These are phyloP conservation scores for Heteropelma amictum DNA, from an alignment of 2,888 invertebrate species.

Conservation along the genomic window DNA sequence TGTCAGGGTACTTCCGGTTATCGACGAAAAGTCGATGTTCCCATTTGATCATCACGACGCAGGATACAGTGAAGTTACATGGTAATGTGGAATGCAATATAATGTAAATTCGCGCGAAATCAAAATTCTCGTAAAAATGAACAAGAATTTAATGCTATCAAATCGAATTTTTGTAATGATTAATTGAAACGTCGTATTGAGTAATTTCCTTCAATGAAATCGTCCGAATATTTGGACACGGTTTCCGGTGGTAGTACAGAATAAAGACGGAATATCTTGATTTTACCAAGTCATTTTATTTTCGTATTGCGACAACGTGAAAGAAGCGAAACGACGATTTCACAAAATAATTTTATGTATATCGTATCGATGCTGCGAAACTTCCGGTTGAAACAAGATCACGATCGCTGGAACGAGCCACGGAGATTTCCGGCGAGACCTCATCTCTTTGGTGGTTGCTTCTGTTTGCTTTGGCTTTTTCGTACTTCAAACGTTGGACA, in stretches of 20 bases:
- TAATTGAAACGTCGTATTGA: background rate
- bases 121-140: too few relatives aligned
- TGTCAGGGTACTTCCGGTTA: background rate
- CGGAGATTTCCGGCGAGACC: conserved; percentile 50
- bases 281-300: conserved; percentile 8
- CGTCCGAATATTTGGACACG: background rate
- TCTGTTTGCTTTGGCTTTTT: conserved; percentile 5
- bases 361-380: conserved; percentile 52
- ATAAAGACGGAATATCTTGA: background rate
- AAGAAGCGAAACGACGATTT: conserved; percentile 45
- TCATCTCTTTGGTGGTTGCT: conserved; percentile 1
- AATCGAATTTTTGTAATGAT: too few relatives aligned
- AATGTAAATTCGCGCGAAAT: too few relatives aligned
- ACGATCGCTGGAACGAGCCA: conserved; percentile 48
- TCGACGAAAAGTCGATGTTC: background rate
- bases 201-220: background rate
- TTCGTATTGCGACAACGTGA: conserved; percentile 20
- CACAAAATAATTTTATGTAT: conserved; percentile 42
- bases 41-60: too few relatives aligned
- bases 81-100: too few relatives aligned
- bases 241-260: background rate
- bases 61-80: too few relatives aligned
- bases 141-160: background rate
- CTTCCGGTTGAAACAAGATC: conserved; percentile 51
- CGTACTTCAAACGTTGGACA: conserved; percentile 16